Evolutionary conservation across 2,113 vertebrate species (phyloP).

Genomic region (Phylloscopus trochiloides): DNA sequence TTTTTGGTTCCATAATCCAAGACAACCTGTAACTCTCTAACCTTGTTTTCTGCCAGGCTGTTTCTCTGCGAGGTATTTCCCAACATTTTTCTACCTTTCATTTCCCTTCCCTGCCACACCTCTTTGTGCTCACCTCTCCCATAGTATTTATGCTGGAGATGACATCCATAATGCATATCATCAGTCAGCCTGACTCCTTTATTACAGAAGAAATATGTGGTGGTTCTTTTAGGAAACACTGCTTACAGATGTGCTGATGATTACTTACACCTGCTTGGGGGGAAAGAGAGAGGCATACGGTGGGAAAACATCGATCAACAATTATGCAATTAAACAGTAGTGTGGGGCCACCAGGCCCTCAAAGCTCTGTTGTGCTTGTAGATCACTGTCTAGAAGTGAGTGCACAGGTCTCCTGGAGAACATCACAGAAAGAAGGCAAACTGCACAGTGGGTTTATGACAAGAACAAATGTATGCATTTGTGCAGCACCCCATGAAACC

Average conservation of each 20-base stretch:
- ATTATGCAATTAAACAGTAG: not conserved
- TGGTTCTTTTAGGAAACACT: not conserved
- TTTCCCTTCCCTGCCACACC: not conserved
- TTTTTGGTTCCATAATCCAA: no score
- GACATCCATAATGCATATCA: not conserved
- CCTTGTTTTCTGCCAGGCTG: not conserved
- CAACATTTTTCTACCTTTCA: not conserved
- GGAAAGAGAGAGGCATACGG: not conserved
- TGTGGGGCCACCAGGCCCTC: not conserved
- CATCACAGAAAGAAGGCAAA: not conserved
- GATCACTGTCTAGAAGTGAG: not conserved
- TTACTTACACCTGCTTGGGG: not conserved
- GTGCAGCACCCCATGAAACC: not conserved
- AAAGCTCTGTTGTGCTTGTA: not conserved
- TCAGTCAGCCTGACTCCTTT: not conserved
- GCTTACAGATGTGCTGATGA: not conserved
- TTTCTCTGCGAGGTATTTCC: not conserved
- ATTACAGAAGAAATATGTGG: not conserved
- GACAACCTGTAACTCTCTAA: not conserved
- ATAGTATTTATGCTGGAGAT: not conserved
- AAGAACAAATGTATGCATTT: constrained; percentile 21
- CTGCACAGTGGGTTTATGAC: not conserved
- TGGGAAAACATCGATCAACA: not conserved
- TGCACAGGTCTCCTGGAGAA: not conserved
- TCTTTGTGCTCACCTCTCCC: not conserved